Conservation (phyloP, 2,888 invertebrate genomes). For the Sarcophaga rosellei region DNA sequence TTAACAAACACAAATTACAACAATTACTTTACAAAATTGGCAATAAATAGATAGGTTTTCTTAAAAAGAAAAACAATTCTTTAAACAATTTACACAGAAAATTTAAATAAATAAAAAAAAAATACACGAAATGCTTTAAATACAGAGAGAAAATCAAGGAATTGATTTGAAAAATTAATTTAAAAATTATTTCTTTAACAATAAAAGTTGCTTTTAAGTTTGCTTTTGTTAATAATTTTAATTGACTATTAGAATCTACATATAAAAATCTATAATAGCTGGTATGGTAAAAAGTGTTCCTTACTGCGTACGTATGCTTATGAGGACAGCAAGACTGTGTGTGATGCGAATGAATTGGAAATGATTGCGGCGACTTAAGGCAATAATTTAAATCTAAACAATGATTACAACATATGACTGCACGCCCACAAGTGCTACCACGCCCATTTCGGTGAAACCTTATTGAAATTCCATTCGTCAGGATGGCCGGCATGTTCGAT, state of each 20-base stretch:
- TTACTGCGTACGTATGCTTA: neutral
- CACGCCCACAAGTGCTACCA: conserved; percentile 72
- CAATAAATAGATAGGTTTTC: no score
- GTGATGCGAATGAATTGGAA: conserved; percentile 3
- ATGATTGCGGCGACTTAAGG: conserved; percentile 12
- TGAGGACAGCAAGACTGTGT: neutral
- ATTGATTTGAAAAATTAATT: no score
- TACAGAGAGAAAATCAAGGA: no score
- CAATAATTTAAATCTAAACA: neutral
- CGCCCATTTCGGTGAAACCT: conserved; percentile 80
- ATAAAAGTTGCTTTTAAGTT: no score
- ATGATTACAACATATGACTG: neutral
- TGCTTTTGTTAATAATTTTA: no score
- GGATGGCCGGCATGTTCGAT: conserved; percentile 80
- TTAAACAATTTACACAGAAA: no score
- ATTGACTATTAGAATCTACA: neutral
- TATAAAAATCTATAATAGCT: neutral
- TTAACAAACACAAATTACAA: no score
- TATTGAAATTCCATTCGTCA: conserved; percentile 80
- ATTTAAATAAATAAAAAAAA: no score
- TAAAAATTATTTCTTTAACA: no score
- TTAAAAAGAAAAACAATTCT: no score
- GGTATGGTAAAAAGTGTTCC: neutral
- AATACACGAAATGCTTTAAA: no score
- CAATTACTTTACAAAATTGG: no score